Conservation (phyloP, 2,888 invertebrate genomes). For the Meloe dianella region DNA sequence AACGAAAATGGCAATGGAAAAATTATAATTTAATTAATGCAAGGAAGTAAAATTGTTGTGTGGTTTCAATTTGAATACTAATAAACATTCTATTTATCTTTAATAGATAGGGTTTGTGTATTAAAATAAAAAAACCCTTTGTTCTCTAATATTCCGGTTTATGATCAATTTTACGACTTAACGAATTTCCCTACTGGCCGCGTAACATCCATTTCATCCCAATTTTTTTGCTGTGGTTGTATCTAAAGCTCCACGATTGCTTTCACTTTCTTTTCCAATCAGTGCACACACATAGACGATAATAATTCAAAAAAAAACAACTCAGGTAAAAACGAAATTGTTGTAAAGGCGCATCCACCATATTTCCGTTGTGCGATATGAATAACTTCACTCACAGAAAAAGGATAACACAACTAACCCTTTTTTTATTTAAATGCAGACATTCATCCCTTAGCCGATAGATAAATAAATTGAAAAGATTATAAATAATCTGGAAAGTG, state of each 20-base stretch:
- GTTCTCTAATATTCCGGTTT: too few species aligned
- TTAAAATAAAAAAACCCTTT: too few species aligned
- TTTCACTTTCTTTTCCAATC: background rate
- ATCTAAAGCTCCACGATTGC: too few species aligned
- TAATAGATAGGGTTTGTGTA: too few species aligned
- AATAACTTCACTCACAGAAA: background rate
- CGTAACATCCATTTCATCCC: background rate
- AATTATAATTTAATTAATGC: constrained; percentile 19
- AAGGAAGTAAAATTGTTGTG: constrained; percentile 23
- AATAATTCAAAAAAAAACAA: background rate
- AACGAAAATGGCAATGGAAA: constrained; percentile 14
- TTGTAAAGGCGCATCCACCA: background rate
- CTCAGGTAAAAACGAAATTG: background rate
- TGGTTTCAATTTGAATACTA: background rate
- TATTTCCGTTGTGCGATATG: background rate
- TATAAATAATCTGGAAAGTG: background rate
- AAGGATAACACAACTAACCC: too few species aligned
- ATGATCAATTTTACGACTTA: too few species aligned
- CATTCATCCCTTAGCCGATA: background rate
- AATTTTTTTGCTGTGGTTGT: too few species aligned
- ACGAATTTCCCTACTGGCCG: too few species aligned
- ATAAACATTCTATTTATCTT: background rate
- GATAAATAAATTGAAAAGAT: background rate
- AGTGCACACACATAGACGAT: background rate
- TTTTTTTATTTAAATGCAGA: too few species aligned